These are phyloP conservation scores for Trichonephila clavipes DNA, from an alignment of 1,140 invertebrate species.

Conservation along the genomic window DNA sequence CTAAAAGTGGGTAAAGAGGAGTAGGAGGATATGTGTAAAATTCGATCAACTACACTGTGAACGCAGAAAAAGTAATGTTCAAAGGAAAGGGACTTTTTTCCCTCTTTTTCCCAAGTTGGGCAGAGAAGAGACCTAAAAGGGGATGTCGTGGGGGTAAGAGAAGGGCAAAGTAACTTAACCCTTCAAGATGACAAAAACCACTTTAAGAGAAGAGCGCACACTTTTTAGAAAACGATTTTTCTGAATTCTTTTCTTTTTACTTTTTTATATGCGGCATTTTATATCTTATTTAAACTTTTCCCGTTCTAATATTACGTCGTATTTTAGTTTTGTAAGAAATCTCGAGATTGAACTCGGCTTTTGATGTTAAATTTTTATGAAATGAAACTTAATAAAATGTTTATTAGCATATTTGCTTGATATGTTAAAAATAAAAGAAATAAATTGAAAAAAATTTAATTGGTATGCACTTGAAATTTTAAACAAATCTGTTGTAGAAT, in stretches of 20 bases:
- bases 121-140: slow-evolving; percentile 15
- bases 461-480: no score
- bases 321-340: not conserved
- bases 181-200: slow-evolving; percentile 74
- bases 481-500: no score
- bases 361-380: no score
- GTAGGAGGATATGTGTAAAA: slow-evolving; percentile 55
- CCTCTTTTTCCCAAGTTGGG: not conserved
- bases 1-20: slow-evolving; percentile 22
- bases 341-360: not conserved
- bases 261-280: slow-evolving; percentile 2
- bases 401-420: no score
- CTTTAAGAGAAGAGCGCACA: slow-evolving; percentile 59
- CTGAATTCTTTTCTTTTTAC: not conserved
- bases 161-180: slow-evolving; percentile 65
- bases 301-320: slow-evolving; percentile 1
- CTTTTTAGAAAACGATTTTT: slow-evolving; percentile 49
- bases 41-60: slow-evolving; percentile 62
- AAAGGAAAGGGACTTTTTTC: slow-evolving; percentile 2
- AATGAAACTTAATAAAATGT: no score
- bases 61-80: slow-evolving; percentile 30
- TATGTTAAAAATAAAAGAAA: no score
- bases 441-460: no score
- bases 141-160: not conserved
- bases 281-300: slow-evolving; percentile 64